phyloP scores from a whole-genome alignment of 2,113 vertebrate genomes.

The Megaceryle maxima region DNA sequence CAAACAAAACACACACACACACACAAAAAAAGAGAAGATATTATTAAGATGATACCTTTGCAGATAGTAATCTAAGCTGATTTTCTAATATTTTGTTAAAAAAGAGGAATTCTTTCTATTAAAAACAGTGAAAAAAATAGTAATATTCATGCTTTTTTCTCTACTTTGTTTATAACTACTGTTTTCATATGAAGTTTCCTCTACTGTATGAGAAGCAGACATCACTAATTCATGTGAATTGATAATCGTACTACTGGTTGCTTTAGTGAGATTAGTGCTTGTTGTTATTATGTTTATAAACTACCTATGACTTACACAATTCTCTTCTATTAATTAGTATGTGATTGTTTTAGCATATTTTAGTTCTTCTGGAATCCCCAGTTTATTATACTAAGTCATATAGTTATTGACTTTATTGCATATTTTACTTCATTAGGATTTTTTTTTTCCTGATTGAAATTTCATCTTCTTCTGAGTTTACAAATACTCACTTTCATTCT shows the following conservation, averaged over 20 bases:
- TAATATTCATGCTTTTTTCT: not conserved
- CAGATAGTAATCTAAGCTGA: not conserved
- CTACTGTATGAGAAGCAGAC: not conserved
- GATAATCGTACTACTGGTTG: constrained; percentile 54
- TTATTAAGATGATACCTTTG: not conserved
- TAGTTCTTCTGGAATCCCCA: constrained; percentile 39
- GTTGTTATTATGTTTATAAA: constrained; percentile 66
- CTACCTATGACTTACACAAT: constrained; percentile 37
- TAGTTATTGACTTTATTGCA: constrained; percentile 24
- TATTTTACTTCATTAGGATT: not conserved
- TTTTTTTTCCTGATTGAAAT: not conserved
- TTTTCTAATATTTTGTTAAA: not conserved
- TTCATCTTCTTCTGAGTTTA: not conserved
- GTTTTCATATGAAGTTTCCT: not conserved
- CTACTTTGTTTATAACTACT: not conserved
- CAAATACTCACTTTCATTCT: not conserved
- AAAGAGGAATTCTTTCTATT: not conserved
- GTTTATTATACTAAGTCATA: constrained; percentile 33
- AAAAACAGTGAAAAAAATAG: not conserved
- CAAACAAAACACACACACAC: too few relatives aligned
- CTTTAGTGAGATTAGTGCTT: constrained; percentile 65
- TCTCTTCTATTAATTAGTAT: constrained; percentile 51
- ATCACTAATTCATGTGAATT: constrained; percentile 49
- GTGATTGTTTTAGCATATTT: constrained; percentile 55
- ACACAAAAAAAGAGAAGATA: not conserved